A percentile compares a stretch with the other conserved stretches of the same genome.
Conservation (phyloP, 2,888 invertebrate species). For the Sminthurides aquaticus region DNA sequence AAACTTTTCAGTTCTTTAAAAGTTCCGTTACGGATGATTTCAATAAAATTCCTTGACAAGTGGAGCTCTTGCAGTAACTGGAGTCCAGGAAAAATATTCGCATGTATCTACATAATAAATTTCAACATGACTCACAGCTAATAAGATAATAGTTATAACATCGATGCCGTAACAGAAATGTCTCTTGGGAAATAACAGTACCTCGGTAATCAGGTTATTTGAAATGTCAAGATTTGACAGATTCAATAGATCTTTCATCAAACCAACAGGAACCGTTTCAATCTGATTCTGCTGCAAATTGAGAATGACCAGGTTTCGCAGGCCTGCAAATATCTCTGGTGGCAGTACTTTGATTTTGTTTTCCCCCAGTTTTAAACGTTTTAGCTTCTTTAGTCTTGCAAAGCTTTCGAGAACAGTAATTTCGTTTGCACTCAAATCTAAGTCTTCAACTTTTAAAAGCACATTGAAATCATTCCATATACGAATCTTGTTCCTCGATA, state of each 20-base stretch:
- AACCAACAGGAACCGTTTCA: constrained; percentile 45
- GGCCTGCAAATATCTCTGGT: constrained; percentile 44
- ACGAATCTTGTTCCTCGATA: constrained; percentile 61
- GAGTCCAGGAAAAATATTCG: constrained; percentile 54
- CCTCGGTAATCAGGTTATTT: constrained; percentile 45
- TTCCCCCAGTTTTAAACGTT: constrained; percentile 60
- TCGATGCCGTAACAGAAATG: background rate
- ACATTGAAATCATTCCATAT: constrained; percentile 56
- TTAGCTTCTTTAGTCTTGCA: constrained; percentile 51
- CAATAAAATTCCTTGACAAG: constrained; percentile 61
- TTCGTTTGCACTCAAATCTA: constrained; percentile 64
- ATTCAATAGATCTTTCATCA: constrained; percentile 45
- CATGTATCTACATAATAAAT: constrained; percentile 49
- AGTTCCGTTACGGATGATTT: constrained; percentile 53
- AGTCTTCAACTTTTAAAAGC: constrained; percentile 56
- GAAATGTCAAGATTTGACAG: constrained; percentile 45
- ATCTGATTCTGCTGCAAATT: constrained; percentile 47
- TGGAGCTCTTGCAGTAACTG: constrained; percentile 57
- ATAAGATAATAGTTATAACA: background rate
- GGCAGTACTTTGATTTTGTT: constrained; percentile 52
- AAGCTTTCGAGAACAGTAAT: constrained; percentile 52
- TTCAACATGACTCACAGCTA: background rate
- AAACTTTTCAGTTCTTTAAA: constrained; percentile 51
- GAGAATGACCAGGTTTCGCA: constrained; percentile 45
- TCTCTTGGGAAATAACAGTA: constrained; percentile 12